These are phyloP conservation scores for Distichodus sexfasciatus DNA, from an alignment of 2,797 vertebrate species.

Conservation along the genomic window DNA sequence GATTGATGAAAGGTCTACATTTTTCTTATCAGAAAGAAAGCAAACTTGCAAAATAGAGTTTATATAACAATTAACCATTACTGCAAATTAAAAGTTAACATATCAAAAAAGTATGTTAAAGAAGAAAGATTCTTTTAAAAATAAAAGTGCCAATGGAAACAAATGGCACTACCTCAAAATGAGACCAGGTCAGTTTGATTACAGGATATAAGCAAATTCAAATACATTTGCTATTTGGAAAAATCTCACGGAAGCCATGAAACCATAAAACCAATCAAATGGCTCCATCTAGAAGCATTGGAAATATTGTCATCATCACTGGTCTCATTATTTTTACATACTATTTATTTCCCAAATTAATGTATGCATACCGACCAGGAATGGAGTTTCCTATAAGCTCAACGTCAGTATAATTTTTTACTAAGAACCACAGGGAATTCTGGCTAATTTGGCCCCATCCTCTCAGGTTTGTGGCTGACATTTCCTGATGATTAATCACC, in stretches of 20 bases:
- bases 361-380: conserved; percentile 66
- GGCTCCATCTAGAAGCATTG: conserved; percentile 31
- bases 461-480: background rate
- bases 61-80: too few species aligned
- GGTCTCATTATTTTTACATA: conserved; percentile 71
- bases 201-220: conserved; percentile 30
- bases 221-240: conserved; percentile 40
- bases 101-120: too few species aligned
- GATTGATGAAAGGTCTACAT: too few species aligned
- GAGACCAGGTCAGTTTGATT: conserved; percentile 10
- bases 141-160: background rate
- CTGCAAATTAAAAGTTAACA: too few species aligned
- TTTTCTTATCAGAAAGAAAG: too few species aligned
- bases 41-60: too few species aligned
- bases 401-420: conserved; percentile 58
- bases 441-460: background rate
- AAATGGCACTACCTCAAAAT: background rate
- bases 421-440: conserved; percentile 26
- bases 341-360: conserved; percentile 73
- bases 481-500: background rate
- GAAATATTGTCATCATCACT: conserved; percentile 61
- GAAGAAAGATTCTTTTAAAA: conserved; percentile 6
- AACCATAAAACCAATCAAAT: conserved; percentile 36
- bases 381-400: conserved; percentile 47
- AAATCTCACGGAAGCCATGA: conserved; percentile 48